phyloP scores from a whole-genome alignment of 2,113 vertebrate genomes.

The Poeciliopsis occidentalis region DNA sequence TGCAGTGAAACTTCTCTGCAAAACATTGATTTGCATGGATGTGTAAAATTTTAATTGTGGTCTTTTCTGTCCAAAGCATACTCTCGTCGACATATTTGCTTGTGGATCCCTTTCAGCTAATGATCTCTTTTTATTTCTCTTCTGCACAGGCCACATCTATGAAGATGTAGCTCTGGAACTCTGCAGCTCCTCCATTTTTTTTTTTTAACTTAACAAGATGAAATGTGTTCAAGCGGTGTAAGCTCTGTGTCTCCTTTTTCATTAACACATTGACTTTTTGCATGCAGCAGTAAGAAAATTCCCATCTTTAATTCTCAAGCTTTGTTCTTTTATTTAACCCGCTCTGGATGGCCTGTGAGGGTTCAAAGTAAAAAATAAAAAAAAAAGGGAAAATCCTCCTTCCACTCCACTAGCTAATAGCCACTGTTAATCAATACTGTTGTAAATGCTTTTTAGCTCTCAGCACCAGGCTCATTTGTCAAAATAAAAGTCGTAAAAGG shows the following conservation, averaged over 20 bases:
- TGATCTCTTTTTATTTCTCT: too few species aligned
- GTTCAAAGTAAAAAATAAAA: slow-evolving; percentile 43
- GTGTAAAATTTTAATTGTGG: too few species aligned
- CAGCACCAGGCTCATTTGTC: slow-evolving; percentile 68
- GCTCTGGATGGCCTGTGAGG: slow-evolving; percentile 37
- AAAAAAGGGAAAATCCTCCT: slow-evolving; percentile 44
- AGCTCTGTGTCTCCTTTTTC: slow-evolving; percentile 2
- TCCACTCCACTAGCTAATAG: slow-evolving; percentile 61
- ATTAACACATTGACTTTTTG: slow-evolving; percentile 37
- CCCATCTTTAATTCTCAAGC: slow-evolving; percentile 66
- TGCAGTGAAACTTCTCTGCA: too few species aligned
- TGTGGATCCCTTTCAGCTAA: too few species aligned
- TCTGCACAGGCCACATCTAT: too few species aligned
- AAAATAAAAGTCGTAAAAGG: slow-evolving; percentile 68
- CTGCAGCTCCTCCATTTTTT: too few species aligned
- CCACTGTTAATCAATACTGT: slow-evolving; percentile 74
- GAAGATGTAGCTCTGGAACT: too few species aligned
- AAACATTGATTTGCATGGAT: too few species aligned
- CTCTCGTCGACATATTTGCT: too few species aligned
- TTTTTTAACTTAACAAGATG: not conserved
- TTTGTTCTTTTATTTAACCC: slow-evolving; percentile 66
- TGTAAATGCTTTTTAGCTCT: slow-evolving; percentile 71
- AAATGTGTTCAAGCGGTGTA: not conserved
- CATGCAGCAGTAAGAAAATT: slow-evolving; percentile 66
- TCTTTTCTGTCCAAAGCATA: too few species aligned